Conservation (phyloP, 2,888 invertebrate species). For the Tipula vernalis region DNA sequence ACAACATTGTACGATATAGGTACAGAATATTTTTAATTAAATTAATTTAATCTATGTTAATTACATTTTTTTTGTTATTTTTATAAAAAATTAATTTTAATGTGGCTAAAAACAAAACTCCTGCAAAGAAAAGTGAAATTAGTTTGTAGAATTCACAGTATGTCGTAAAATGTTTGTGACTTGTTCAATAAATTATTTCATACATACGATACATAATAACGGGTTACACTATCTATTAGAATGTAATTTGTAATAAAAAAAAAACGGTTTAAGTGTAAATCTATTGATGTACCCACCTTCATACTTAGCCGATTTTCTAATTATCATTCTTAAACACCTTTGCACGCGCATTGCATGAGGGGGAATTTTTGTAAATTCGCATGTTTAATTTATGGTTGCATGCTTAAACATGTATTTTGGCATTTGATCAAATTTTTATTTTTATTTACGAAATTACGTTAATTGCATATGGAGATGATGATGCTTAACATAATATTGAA, state of each 20-base stretch:
- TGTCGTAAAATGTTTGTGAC: background rate
- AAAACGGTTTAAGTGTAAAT: background rate
- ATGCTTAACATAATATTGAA: background rate
- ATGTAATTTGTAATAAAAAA: background rate
- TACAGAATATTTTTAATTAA: background rate
- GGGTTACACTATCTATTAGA: background rate
- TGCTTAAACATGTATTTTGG: background rate
- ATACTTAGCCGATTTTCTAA: background rate
- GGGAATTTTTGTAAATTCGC: background rate
- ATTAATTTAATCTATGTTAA: background rate
- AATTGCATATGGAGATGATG: background rate
- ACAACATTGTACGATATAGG: background rate
- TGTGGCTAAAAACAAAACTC: background rate
- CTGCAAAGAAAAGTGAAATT: background rate
- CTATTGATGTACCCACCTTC: background rate
- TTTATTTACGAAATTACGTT: background rate
- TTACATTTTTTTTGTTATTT: background rate
- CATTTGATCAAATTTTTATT: background rate
- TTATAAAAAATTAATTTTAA: background rate
- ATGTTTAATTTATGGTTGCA: background rate
- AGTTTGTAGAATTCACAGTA: background rate
- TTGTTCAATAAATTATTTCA: background rate
- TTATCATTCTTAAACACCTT: background rate
- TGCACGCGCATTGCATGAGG: background rate
- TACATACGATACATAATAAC: background rate